Conservation (phyloP, 1,140 invertebrate species). For the Cyrtorhinus lividipennis region DNA sequence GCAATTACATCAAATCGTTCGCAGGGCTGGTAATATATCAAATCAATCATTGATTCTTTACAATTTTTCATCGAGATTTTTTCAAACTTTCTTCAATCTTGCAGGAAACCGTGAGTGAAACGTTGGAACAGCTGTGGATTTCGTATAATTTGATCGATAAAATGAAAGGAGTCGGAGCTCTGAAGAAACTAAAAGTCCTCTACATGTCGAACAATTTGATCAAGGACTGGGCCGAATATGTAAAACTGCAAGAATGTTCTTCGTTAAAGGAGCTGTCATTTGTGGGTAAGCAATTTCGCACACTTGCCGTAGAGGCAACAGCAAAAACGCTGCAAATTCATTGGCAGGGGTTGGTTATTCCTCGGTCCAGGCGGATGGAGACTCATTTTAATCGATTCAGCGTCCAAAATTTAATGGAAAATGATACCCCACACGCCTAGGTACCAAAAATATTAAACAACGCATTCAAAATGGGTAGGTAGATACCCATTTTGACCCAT, state of each 20-base stretch:
- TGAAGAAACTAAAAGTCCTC: slow-evolving; percentile 67
- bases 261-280: slow-evolving; percentile 45
- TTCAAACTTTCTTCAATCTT: slow-evolving; percentile 11
- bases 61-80: no score
- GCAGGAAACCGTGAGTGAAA: slow-evolving; percentile 70
- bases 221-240: slow-evolving; percentile 78
- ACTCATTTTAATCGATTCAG: no score
- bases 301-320: no score
- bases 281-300: slow-evolving; percentile 38
- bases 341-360: no score
- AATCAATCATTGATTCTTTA: no score
- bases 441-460: no score
- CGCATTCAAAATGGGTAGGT: no score
- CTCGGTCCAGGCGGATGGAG: no score
- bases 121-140: slow-evolving; percentile 82
- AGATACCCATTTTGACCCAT: no score
- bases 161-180: slow-evolving; percentile 65
- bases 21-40: slow-evolving; percentile 53
- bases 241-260: slow-evolving; percentile 46
- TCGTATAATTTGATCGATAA: slow-evolving; percentile 91
- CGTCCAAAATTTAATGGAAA: no score
- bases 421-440: no score
- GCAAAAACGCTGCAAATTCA: no score
- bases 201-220: slow-evolving; percentile 82
- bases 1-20: slow-evolving; percentile 85